Evolutionary conservation across 2,113 vertebrate species (phyloP), one percentile per base, ranked within the genome.

Genomic region (Lepisosteus osseus): DNA sequence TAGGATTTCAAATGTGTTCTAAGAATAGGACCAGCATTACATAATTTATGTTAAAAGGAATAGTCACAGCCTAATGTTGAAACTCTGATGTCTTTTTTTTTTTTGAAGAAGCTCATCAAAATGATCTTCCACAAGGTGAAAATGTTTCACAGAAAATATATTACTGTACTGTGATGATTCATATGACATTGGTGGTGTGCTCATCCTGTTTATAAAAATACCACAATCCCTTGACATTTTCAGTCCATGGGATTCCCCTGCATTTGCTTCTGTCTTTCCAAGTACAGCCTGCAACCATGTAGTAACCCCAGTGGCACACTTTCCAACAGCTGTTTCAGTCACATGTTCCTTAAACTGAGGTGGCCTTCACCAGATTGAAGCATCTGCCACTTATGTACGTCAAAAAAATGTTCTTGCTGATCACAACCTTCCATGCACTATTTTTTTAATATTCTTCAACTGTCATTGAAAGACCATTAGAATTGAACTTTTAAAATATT

Each of bases 61-160:
- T 29, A 29, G 29, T 29, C 29, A 29, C 29, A 29, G 29, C 29
- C 29, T 29, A 1, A 29, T 51, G 47, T 51, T 51, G 47, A 6
- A 51, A 51, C 47, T 51, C 29, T 29, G 9, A 51, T 2, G 5
- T 51, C 62, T 64, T 17, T 64, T 5, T 64, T 5, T 64, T 9
- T 17, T 17, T 64, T 13, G 41, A 15, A 40, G 17, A 29, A 29
- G 62, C 62, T 40, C 17, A 64, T 13, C 17, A 64, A 64, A 64
- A 42, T n/a, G 62, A n/a, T 64, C 12, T 15, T 12, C 4, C 62
- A 64, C n/a, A 4, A 64, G 41, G 67, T 81, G 74, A 87, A 73
- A 69, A 55, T 65, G 47, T 86, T 81, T 76, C 79, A 82, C 80
- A 82, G 74, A 77, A 72, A 59, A 76, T 72, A 82, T 83, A 78